A percentile compares a stretch with the other conserved stretches of the same genome.
These are phyloP conservation scores for Syrmaticus mikado DNA, from an alignment of 2,113 vertebrate species.

Conservation along the genomic window DNA sequence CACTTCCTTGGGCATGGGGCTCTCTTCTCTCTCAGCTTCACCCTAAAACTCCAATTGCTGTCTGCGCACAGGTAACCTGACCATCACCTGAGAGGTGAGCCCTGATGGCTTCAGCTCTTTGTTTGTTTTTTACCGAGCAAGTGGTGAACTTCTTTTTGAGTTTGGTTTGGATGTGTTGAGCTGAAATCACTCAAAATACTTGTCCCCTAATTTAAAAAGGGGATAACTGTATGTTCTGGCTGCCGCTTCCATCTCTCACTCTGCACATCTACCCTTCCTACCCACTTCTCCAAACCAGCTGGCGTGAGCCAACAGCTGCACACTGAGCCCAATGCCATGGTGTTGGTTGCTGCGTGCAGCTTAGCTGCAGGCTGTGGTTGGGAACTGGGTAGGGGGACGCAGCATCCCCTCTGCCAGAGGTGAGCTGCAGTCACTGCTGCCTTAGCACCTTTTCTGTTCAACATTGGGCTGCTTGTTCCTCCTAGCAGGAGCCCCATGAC, in stretches of 20 bases:
- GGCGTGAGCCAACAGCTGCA: background rate
- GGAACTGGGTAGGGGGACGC: constrained; percentile 3
- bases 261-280: background rate
- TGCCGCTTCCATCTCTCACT: constrained; percentile 36
- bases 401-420: fast-evolving
- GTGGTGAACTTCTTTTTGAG: background rate
- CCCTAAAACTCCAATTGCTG: background rate
- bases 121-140: background rate
- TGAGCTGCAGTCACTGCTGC: background rate
- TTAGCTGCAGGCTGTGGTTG: background rate
- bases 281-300: background rate
- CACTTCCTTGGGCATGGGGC: background rate
- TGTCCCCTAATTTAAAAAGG: background rate
- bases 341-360: background rate
- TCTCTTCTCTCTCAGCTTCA: background rate
- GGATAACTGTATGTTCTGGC: constrained; percentile 35
- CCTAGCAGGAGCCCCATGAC: background rate
- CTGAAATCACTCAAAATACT: background rate
- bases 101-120: background rate
- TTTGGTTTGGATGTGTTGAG: background rate
- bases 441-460: background rate
- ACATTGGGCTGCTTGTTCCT: background rate
- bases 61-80: background rate
- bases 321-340: background rate
- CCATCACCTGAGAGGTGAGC: background rate